Conservation (phyloP, 2,797 vertebrate genomes). For the Ficedula albicollis region DNA sequence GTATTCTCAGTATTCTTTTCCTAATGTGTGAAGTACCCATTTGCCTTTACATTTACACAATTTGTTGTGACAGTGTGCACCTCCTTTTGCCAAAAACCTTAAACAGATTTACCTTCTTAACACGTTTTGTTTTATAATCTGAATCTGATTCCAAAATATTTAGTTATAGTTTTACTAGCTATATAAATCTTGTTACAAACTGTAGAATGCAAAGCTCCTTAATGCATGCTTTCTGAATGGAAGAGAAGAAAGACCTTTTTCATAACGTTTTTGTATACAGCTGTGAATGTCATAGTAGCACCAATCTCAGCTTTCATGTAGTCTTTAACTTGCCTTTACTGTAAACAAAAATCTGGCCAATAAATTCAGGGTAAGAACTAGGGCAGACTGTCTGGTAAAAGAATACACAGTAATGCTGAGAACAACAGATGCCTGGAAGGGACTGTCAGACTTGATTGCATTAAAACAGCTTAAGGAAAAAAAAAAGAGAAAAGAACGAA, state of each 20-base stretch:
- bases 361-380: constrained; percentile 52
- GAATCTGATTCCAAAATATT: neutral
- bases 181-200: neutral
- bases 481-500: neutral
- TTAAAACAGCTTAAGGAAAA: constrained; percentile 26
- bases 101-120: constrained; percentile 21
- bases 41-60: neutral
- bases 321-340: constrained; percentile 36
- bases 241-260: constrained; percentile 14
- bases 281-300: neutral
- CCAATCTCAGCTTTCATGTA: neutral
- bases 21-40: neutral
- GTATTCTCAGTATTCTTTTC: neutral
- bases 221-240: neutral
- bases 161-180: neutral
- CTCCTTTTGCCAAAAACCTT: neutral
- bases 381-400: constrained; percentile 51
- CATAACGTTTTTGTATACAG: neutral
- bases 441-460: constrained; percentile 59
- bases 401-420: constrained; percentile 1
- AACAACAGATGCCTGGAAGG: constrained; percentile 65
- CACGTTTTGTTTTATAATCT: neutral
- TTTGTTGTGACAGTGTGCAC: neutral
- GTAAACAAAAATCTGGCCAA: constrained; percentile 62
- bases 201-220: constrained; percentile 13